Evolutionary conservation across 2,888 invertebrate species (phyloP).

Genomic region (Melanotus villosus): DNA sequence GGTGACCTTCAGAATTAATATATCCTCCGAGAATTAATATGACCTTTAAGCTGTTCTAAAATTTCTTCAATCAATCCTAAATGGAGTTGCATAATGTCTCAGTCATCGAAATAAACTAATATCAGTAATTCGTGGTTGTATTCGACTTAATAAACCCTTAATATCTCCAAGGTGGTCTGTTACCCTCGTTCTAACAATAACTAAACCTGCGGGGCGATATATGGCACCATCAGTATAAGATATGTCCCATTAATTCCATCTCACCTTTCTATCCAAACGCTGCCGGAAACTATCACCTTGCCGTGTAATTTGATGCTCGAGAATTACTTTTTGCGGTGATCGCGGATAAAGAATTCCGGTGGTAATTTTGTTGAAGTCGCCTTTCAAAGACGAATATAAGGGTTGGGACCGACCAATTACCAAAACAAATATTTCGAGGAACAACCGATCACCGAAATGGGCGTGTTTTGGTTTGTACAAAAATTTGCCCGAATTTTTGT

Average conservation of each 20-base stretch:
- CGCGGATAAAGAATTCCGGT: conserved; percentile 33
- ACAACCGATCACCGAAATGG: conserved; percentile 37
- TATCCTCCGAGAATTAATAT: not conserved
- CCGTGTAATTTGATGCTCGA: conserved; percentile 42
- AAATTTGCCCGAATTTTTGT: conserved; percentile 41
- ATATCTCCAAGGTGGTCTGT: conserved; percentile 51
- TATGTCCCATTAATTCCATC: conserved; percentile 53
- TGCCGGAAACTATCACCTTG: conserved; percentile 45
- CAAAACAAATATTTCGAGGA: conserved; percentile 45
- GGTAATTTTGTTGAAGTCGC: conserved; percentile 35
- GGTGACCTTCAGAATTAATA: too few species aligned
- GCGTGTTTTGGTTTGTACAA: conserved; percentile 51
- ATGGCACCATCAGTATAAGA: conserved; percentile 53
- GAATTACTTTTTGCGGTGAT: conserved; percentile 46
- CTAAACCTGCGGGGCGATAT: conserved; percentile 52
- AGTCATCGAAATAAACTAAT: conserved; percentile 25
- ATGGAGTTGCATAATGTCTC: conserved; percentile 12
- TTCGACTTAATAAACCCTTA: conserved; percentile 50
- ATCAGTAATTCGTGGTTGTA: conserved; percentile 25
- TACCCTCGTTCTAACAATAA: conserved; percentile 47
- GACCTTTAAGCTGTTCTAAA: not conserved
- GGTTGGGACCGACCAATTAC: conserved; percentile 42
- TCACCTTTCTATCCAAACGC: conserved; percentile 48
- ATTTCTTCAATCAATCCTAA: not conserved
- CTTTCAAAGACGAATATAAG: conserved; percentile 34